Base-by-base conservation (phyloP, 1,140 invertebrate species). In the Zaprionus lachaisei region DNA sequence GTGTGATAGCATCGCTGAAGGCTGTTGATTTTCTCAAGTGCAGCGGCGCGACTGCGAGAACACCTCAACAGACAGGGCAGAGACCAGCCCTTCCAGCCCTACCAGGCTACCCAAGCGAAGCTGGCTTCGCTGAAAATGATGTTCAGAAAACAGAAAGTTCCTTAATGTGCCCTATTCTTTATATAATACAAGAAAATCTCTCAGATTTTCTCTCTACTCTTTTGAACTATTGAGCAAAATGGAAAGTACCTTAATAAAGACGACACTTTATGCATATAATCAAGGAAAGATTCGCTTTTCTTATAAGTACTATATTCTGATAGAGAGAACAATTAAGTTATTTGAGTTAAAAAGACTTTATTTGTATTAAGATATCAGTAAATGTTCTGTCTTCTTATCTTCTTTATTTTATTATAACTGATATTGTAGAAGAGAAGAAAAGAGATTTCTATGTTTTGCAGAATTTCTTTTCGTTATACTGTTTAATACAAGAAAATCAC, bases 11-110 rank as follows among this genome's bases (percentile, higher is more conserved):
- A 63, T 70, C 64, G 72, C 72, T 75, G 72, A 75, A 75, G 67
- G 72, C 72, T 71, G 67, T 75, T 75, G 72, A 75, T 75, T 75
- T 75, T 60, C 67, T 64, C 70, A 75, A 75, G 72, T 75, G 60
- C 72, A 75, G 60, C 68, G 65, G n/a, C 38, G 58, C 22, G 58
- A 69, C 56, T 74, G 57, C 26, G 6, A 6, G 20, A 31, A 62
- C 58, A 41, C 54, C 38, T 28, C 11, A 4, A 6, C 31, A 55
- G 60, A 55, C 57, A 56, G 31, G 41, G 15, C 41, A 14, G 12
- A 44, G 20, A 22, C 20, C 3, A n/a, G 15, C 38, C 15, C 56
- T 37, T 26, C 26, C 24, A 68, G 57, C 60, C 34, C 28, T 60
- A 15, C 28, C 26, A n/a, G 24, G n/a, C 41, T 9, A 17, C 0